phyloP scores from a whole-genome alignment of 2,113 vertebrate species.

The Psittacara wagleri region DNA sequence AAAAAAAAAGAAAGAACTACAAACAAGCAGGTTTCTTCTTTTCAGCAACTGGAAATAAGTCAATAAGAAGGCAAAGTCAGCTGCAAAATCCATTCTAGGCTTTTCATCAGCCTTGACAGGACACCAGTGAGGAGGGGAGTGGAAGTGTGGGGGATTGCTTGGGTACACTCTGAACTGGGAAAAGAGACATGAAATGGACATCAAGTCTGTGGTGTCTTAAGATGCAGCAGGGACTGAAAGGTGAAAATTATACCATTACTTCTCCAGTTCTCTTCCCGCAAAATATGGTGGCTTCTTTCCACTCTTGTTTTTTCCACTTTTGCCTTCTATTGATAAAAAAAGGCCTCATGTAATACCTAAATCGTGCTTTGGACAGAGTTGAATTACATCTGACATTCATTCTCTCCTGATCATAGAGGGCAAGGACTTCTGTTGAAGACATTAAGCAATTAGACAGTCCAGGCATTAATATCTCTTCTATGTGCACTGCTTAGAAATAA shows the following conservation, averaged over 20 bases:
- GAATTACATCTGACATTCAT: not conserved
- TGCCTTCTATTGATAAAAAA: not conserved
- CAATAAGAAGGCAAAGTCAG: not conserved
- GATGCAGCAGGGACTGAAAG: not conserved
- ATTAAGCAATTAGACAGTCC: no score
- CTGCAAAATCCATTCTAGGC: not conserved
- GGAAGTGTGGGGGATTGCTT: not conserved
- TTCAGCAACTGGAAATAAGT: not conserved
- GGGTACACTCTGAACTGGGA: not conserved
- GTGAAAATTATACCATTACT: not conserved
- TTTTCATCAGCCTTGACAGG: not conserved
- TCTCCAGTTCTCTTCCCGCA: not conserved
- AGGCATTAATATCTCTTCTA: not conserved
- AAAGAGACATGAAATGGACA: not conserved
- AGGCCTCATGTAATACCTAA: not conserved
- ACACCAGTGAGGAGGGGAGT: not conserved
- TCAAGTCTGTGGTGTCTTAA: not conserved
- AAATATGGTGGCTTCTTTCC: not conserved
- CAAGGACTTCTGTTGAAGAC: not conserved
- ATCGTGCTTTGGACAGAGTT: not conserved
- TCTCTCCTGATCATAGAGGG: not conserved
- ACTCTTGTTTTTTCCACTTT: not conserved
- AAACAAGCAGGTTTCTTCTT: not conserved
- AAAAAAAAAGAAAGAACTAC: not conserved
- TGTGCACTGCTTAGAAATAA: not conserved